Evolutionary conservation across 2,113 vertebrate genomes (phyloP).

Genomic region (Limanda limanda): DNA sequence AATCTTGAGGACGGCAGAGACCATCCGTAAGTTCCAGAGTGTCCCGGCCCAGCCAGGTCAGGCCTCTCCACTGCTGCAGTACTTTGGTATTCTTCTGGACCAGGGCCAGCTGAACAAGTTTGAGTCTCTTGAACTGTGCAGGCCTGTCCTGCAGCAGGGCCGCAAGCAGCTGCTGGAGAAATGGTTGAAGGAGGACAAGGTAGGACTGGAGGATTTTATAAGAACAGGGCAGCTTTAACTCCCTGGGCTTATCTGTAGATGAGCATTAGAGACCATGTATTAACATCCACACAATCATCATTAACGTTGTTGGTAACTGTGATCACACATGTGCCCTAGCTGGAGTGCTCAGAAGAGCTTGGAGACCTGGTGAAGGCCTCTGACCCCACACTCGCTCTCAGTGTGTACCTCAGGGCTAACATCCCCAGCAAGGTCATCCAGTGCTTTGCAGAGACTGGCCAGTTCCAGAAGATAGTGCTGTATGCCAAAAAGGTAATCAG

Average conservation of each 20-base stretch:
- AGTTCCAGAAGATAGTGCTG: conserved; percentile 95
- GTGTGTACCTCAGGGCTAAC: conserved; percentile 92
- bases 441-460: conserved; percentile 95
- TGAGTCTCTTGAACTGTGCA: conserved; percentile 93
- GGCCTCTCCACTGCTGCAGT: conserved; percentile 91
- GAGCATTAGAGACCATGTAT: neutral
- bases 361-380: conserved; percentile 91
- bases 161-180: conserved; percentile 94
- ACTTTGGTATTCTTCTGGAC: conserved; percentile 93
- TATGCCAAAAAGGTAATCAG: conserved; percentile 93
- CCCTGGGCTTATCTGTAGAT: neutral
- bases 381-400: conserved; percentile 91
- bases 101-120: conserved; percentile 93
- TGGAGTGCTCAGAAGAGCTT: conserved; percentile 95
- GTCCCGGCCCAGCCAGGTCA: conserved; percentile 90
- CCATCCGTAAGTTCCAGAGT: conserved; percentile 91
- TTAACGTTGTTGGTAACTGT: neutral
- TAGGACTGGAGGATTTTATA: conserved; percentile 56
- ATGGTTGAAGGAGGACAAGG: conserved; percentile 96
- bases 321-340: conserved; percentile 48
- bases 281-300: neutral
- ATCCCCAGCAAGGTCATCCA: conserved; percentile 95
- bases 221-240: neutral
- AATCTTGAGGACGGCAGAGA: conserved; percentile 90
- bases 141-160: conserved; percentile 91